Conservation (phyloP, 2,797 vertebrate genomes). For the Syngnathus acus region DNA sequence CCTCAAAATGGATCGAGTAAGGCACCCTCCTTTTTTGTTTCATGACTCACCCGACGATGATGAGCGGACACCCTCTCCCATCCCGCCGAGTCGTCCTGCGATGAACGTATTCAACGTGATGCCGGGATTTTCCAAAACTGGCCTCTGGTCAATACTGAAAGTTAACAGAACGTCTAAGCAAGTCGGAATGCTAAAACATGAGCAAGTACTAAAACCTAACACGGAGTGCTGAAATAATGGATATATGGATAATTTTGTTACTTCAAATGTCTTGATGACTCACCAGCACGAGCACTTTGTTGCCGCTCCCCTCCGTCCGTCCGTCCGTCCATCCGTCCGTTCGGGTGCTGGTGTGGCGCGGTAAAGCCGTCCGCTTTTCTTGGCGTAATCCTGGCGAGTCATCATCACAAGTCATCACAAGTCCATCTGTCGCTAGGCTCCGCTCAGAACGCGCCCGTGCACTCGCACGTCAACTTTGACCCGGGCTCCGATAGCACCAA, state of each 20-base stretch:
- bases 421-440: not conserved
- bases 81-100: not conserved
- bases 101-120: not conserved
- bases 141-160: not conserved
- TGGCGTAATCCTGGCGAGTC: slow-evolving; percentile 2
- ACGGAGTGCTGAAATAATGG: not conserved
- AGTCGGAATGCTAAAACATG: not conserved
- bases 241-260: not conserved
- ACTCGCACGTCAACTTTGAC: not conserved
- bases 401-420: not conserved
- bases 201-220: not conserved
- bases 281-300: not conserved
- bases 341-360: not conserved
- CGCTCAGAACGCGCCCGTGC: not conserved
- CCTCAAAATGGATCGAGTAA: no score
- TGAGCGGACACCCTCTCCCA: not conserved
- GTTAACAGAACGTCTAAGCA: no score
- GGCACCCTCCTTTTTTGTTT: no score
- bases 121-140: no score
- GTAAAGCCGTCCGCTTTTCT: not conserved
- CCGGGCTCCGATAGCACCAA: not conserved
- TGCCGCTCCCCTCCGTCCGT: not conserved
- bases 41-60: not conserved
- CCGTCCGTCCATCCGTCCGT: not conserved
- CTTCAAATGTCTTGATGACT: not conserved